phyloP scores from a whole-genome alignment of 1,140 invertebrate species.

The Drosophila baimaii region DNA sequence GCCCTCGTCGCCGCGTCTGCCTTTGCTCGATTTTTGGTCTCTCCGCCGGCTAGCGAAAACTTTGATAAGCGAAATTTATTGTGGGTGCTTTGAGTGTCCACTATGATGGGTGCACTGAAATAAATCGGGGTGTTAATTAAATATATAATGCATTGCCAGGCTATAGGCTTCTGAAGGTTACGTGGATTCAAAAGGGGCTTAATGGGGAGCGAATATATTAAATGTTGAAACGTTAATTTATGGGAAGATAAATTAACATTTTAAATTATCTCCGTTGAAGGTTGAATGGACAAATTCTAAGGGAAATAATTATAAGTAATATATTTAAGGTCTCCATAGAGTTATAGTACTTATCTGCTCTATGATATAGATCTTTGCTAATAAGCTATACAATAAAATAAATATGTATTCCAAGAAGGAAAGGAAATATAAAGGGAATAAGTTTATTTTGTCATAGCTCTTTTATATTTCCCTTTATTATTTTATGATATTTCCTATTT shows the following conservation, averaged over 20 bases:
- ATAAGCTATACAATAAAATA: too few species aligned
- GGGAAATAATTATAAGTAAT: not conserved
- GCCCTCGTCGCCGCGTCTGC: conserved; percentile 38
- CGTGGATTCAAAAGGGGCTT: not conserved
- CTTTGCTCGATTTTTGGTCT: conserved; percentile 58
- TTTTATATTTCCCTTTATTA: too few species aligned
- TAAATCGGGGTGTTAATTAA: not conserved
- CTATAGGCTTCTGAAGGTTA: not conserved
- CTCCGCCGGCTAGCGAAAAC: conserved; percentile 61
- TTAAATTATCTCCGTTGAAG: fast-evolving
- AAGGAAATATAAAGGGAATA: too few species aligned
- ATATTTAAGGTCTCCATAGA: not conserved
- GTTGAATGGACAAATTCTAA: fast-evolving
- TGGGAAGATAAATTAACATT: fast-evolving
- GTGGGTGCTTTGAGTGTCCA: conserved; percentile 70
- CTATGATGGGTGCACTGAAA: conserved; percentile 30
- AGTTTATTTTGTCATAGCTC: not conserved
- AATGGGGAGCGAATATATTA: not conserved
- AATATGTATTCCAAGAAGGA: too few species aligned
- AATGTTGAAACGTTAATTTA: fast-evolving
- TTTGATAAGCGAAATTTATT: conserved; percentile 82
- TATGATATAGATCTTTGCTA: not conserved
- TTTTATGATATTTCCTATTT: not conserved
- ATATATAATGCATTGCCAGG: not conserved
- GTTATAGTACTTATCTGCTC: not conserved